These are phyloP conservation scores for Ctenomys sociabilis DNA, from an alignment of 2,113 vertebrate genomes.

Conservation along the genomic window DNA sequence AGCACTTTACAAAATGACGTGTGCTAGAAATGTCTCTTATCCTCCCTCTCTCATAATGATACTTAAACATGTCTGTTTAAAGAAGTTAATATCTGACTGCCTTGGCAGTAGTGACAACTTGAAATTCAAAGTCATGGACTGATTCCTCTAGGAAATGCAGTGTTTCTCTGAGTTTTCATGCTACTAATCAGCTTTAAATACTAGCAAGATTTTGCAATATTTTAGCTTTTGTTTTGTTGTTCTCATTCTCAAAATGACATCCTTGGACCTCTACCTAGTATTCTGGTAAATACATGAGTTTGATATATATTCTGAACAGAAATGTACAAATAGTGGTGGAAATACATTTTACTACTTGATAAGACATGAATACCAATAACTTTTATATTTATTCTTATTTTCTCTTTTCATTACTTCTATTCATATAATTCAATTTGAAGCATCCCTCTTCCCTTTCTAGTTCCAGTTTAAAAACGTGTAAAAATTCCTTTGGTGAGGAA, in stretches of 20 bases:
- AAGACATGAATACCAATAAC: background rate
- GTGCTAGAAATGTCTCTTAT: constrained; percentile 29
- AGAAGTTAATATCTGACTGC: constrained; percentile 16
- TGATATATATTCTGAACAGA: constrained; percentile 17
- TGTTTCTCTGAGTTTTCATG: constrained; percentile 1
- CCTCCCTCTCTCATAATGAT: background rate
- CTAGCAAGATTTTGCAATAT: background rate
- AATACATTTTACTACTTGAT: background rate
- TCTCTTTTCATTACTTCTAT: background rate
- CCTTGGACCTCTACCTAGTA: background rate
- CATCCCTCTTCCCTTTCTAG: background rate
- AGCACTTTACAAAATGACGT: background rate
- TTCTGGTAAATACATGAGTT: background rate
- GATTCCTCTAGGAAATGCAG: constrained; percentile 1
- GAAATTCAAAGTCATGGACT: background rate
- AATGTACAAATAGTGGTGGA: background rate
- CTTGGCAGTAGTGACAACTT: constrained; percentile 19
- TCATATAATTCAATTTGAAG: background rate
- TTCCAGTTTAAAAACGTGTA: background rate
- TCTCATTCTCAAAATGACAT: constrained; percentile 26
- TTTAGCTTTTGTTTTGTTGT: background rate
- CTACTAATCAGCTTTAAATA: background rate
- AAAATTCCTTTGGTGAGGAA: background rate
- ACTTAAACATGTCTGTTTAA: constrained; percentile 33
- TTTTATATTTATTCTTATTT: background rate